Evolutionary conservation across 2,888 invertebrate genomes (phyloP), one percentile per base, ranked within the genome.

Genomic region (Tetrapedia diversipes): DNA sequence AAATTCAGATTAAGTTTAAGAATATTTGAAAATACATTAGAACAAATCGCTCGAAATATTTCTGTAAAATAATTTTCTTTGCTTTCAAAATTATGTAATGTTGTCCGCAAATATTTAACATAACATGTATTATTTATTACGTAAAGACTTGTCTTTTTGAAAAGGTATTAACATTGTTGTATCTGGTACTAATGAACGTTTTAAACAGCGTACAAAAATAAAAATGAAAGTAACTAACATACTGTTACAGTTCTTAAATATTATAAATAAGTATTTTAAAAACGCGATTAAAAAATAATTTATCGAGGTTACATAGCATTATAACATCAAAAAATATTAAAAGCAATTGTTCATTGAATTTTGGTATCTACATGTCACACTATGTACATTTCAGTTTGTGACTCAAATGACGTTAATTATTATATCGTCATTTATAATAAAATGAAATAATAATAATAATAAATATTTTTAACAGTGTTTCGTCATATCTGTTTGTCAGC

Each of bases 401-500:
- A 24, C n/a, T n/a, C n/a, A n/a, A n/a, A n/a, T n/a, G n/a, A n/a
- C n/a, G n/a, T 22, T 45, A 11, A 27, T 11, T n/a, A 54, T 54
- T 27, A 27, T 32, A 37, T 39, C 56, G 16, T 41, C 14, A 29
- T 24, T 43, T 39, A 32, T 60, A 45, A 56, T 7, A 43, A 16
- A 41, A 56, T 32, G 24, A 4, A 63, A 16, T 57, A 71, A 51
- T 24, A 72, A 57, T 53, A 63, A 57, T 14, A 8, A 57, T 51
- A 57, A 72, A 72, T 51, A 63, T 43, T 19, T 57, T 63, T 19
- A 74, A 43, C 54, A 64, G 29, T 4, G 41, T 45, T n/a, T 29
- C 45, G 32, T 39, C 10, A 7, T 22, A 24, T 43, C 49, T 37
- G n/a, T 45, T 43, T 10, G 16, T 1, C n/a, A 37, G 19, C 45